phyloP scores from a whole-genome alignment of 2,113 vertebrate genomes.

The Nerophis lumbriciformis region DNA sequence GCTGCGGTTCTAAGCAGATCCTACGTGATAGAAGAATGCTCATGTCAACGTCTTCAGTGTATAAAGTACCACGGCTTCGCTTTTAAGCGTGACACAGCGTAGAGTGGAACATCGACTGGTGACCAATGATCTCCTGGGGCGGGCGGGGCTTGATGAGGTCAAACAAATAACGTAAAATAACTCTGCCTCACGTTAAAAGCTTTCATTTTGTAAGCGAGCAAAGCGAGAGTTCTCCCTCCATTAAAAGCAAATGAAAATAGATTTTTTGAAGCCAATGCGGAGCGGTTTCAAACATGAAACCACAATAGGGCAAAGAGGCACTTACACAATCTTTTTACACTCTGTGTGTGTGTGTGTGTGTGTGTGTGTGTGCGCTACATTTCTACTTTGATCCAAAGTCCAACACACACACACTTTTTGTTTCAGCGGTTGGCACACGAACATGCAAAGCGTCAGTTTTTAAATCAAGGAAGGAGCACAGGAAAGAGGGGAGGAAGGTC shows the following conservation, averaged over 20 bases:
- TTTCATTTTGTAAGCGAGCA: neutral
- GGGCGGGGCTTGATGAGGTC: constrained; percentile 23
- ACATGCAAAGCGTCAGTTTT: constrained; percentile 88
- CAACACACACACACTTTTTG: constrained; percentile 37
- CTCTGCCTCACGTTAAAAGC: constrained; percentile 12
- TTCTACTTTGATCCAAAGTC: constrained; percentile 22
- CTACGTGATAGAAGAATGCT: neutral
- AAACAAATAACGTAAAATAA: constrained; percentile 16
- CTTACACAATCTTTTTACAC: constrained; percentile 51
- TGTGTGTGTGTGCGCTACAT: constrained; percentile 50
- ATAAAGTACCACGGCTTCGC: constrained; percentile 51
- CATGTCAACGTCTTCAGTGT: constrained; percentile 22
- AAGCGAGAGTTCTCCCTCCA: constrained; percentile 17
- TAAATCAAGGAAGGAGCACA: constrained; percentile 32
- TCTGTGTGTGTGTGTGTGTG: constrained; percentile 34
- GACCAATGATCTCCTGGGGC: constrained; percentile 38
- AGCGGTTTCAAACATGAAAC: constrained; percentile 35
- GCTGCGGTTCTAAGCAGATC: constrained; percentile 3
- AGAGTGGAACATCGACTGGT: constrained; percentile 39
- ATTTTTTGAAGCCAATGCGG: constrained; percentile 53
- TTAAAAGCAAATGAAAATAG: constrained; percentile 41
- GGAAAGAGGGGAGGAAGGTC: constrained; percentile 45
- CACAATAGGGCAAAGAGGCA: constrained; percentile 57
- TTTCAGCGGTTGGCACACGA: constrained; percentile 80
- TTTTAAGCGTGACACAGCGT: constrained; percentile 46